Evolutionary conservation across 1,140 invertebrate species (phyloP).

Genomic region (Hestina assimilis): DNA sequence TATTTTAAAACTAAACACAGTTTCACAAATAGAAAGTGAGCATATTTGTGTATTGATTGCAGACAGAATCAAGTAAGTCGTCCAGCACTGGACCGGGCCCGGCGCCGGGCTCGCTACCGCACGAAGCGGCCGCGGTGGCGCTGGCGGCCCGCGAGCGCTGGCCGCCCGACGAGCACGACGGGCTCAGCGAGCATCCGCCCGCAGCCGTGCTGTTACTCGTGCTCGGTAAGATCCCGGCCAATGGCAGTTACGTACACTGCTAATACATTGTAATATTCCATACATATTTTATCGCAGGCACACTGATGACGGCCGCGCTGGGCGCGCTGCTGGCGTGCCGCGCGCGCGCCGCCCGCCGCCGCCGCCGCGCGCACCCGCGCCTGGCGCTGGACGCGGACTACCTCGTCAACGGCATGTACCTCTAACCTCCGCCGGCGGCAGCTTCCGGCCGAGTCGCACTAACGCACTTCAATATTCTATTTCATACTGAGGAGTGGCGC

Average conservation of each 20-base stretch:
- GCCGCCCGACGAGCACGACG: conserved; percentile 76
- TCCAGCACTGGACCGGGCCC: background rate
- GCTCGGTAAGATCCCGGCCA: conserved; percentile 79
- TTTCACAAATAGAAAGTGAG: too few species aligned
- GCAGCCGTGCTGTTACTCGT: conserved; percentile 92
- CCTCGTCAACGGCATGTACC: conserved; percentile 98
- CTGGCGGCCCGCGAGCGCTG: conserved; percentile 30
- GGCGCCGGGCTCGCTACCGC: background rate
- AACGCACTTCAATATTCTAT: background rate
- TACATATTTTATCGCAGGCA: conserved; percentile 77
- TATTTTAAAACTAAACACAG: too few species aligned
- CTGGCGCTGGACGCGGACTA: conserved; percentile 97
- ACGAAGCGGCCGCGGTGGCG: conserved; percentile 13
- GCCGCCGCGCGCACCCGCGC: conserved; percentile 88
- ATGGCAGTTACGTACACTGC: too few species aligned
- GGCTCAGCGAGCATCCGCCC: conserved; percentile 82
- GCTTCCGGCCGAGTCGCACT: background rate
- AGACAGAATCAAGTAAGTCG: background rate
- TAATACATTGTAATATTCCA: too few species aligned
- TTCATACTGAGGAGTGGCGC: background rate
- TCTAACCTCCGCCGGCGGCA: conserved; percentile 77
- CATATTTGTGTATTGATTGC: background rate
- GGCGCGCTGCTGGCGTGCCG: conserved; percentile 89
- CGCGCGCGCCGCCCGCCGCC: conserved; percentile 84
- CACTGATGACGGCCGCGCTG: conserved; percentile 81